Conservation (phyloP, 2,113 vertebrate species). For the Polypterus bichir region DNA sequence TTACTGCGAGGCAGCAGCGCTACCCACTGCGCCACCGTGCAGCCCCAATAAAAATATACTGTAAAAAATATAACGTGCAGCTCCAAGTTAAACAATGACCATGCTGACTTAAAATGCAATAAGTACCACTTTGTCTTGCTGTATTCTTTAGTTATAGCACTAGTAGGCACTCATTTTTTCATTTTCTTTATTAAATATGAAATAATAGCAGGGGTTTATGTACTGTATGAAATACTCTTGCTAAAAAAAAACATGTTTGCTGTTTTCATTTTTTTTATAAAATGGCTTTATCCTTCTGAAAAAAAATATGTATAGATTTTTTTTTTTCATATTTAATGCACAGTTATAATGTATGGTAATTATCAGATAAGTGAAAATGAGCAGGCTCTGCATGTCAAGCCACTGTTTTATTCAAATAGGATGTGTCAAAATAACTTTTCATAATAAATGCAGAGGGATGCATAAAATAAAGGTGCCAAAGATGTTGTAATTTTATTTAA, state of each 20-base stretch:
- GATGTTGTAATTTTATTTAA: neutral
- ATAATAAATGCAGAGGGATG: conserved; percentile 29
- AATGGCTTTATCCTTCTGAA: neutral
- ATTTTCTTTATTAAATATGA: too few relatives aligned
- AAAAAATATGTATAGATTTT: neutral
- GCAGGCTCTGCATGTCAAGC: conserved; percentile 24
- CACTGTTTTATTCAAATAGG: conserved; percentile 38
- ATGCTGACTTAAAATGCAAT: neutral
- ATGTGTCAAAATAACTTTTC: conserved; percentile 32
- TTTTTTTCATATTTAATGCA: neutral
- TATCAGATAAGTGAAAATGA: conserved; percentile 38
- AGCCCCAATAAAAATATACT: neutral
- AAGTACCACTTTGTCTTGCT: neutral
- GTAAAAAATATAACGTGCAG: too few relatives aligned
- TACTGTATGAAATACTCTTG: too few relatives aligned
- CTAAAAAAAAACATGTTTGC: too few relatives aligned
- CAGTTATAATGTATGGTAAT: conserved; percentile 15
- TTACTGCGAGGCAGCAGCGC: too few relatives aligned
- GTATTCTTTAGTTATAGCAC: neutral
- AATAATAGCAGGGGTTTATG: too few relatives aligned
- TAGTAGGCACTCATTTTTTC: too few relatives aligned
- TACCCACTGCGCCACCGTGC: too few relatives aligned
- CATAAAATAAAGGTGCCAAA: conserved; percentile 4
- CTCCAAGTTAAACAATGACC: too few relatives aligned
- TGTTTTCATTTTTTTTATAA: too few relatives aligned